Percentiles rank a stretch among this genome's conserved stretches.
These are phyloP conservation scores for Aleadryas rufinucha DNA, from an alignment of 2,113 vertebrate species.

Conservation along the genomic window DNA sequence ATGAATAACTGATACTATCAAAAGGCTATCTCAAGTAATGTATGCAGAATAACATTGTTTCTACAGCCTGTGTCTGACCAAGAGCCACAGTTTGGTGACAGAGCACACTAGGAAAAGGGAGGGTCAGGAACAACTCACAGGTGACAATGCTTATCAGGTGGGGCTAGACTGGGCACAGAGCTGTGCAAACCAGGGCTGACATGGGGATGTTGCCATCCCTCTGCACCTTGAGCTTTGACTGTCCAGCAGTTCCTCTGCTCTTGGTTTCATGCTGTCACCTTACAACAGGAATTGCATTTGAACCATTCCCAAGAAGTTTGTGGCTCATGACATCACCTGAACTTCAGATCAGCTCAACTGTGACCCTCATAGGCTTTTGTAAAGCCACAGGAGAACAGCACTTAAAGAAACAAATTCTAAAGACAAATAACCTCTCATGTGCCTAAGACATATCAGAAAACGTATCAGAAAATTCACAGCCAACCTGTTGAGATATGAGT, in stretches of 20 bases:
- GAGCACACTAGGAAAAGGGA: background rate
- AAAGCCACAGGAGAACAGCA: background rate
- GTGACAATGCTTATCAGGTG: background rate
- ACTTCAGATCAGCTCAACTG: background rate
- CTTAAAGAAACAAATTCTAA: background rate
- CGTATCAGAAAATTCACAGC: constrained; percentile 9
- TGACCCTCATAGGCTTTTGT: background rate
- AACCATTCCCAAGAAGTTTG: background rate
- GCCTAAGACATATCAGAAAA: background rate
- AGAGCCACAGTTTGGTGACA: background rate
- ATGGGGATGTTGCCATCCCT: background rate
- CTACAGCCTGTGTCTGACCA: background rate
- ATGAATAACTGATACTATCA: background rate
- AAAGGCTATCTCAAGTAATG: background rate
- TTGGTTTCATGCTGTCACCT: background rate
- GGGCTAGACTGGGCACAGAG: background rate
- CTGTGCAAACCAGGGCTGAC: background rate
- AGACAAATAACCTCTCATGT: background rate
- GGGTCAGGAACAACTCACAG: background rate
- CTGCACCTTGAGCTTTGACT: background rate
- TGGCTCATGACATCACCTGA: background rate
- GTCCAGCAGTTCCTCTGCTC: background rate
- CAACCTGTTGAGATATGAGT: background rate
- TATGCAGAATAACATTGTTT: background rate
- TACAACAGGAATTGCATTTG: background rate